Evolutionary conservation across 2,113 vertebrate genomes (phyloP), one percentile per base, ranked within the genome.

Genomic region (Microcebus ravelobensis): DNA sequence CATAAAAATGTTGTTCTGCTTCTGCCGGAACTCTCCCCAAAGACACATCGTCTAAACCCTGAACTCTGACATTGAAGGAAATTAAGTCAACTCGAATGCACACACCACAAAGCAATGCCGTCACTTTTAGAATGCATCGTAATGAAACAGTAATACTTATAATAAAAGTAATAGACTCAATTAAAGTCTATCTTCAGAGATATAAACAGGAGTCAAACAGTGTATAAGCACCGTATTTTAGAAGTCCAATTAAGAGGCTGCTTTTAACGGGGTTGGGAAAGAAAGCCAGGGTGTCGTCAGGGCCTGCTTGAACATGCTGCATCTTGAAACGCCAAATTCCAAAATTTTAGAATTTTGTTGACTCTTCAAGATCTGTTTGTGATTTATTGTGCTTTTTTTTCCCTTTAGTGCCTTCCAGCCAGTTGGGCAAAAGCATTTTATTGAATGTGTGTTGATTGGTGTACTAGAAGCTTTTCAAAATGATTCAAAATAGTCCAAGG

Each of bases 211-310:
- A 96, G 96, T 55, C 80, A 27, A 55, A 21, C 23, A 25, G 48
- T 8, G 57, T 2, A 34, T 12, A 67, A 93, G 67, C 71, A 36
- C 31, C 2, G 0, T 88, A 23, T 55, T 95, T 98, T 98, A 86
- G 20, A 97, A 90, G 74, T 95, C 63, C 84, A 73, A 55, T 97
- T 97, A 96, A 97, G 34, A 73, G 52, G 90, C 86, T 95, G 89
- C 82, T 96, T 90, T 61, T 0, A 11, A 95, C 31, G 2, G 17
- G 1, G 27, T n/a, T 85, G 39, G 74, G 31, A 90, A 15, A 77
- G 55, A 61, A 61, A 25, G 15, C n/a, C 5, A 63, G 12, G 50
- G 73, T 83, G 8, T 18, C 12, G n/a, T 50, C 87, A 25, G 50
- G 39, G 84, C 81, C 55, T 86, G 89, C 61, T 87, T 63, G 45